Conservation (phyloP, 2,113 vertebrate genomes). For the Boleophthalmus pectinirostris region DNA sequence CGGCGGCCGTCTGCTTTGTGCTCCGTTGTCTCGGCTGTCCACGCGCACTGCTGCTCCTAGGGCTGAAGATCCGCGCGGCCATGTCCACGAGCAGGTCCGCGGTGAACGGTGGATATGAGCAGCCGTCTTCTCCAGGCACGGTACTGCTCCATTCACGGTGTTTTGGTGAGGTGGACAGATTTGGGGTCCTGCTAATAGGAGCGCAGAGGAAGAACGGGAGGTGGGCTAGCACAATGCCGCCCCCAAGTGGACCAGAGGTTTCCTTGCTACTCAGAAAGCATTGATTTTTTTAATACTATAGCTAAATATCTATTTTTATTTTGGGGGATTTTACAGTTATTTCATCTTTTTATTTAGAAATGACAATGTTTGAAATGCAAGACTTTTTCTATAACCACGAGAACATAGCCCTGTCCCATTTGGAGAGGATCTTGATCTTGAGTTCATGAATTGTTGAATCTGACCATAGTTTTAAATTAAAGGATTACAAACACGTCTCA, state of each 20-base stretch:
- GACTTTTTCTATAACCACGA: neutral
- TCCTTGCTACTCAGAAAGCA: slow-evolving; percentile 17
- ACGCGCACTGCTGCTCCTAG: slow-evolving; percentile 36
- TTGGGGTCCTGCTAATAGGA: slow-evolving; percentile 50
- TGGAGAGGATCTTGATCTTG: neutral
- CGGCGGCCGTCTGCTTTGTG: slow-evolving; percentile 61
- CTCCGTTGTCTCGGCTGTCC: slow-evolving; percentile 62
- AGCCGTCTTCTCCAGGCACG: slow-evolving; percentile 80
- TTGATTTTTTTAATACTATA: too few relatives aligned
- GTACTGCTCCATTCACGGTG: slow-evolving; percentile 71
- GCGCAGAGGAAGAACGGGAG: slow-evolving; percentile 15
- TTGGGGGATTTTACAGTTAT: too few relatives aligned
- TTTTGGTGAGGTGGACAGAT: slow-evolving; percentile 63
- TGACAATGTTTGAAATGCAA: neutral
- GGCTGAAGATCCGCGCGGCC: slow-evolving; percentile 63
- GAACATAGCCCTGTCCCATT: neutral
- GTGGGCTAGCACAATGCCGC: slow-evolving; percentile 67
- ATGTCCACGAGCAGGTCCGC: slow-evolving; percentile 75
- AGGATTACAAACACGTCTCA: neutral
- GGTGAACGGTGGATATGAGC: slow-evolving; percentile 64
- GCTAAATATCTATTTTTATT: too few relatives aligned
- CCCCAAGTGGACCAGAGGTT: slow-evolving; percentile 44
- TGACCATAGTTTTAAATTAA: neutral
- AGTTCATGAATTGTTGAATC: neutral
- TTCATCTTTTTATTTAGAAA: too few relatives aligned